Evolutionary conservation across 2,113 vertebrate genomes (phyloP).

Genomic region (Onychostoma macrolepis): DNA sequence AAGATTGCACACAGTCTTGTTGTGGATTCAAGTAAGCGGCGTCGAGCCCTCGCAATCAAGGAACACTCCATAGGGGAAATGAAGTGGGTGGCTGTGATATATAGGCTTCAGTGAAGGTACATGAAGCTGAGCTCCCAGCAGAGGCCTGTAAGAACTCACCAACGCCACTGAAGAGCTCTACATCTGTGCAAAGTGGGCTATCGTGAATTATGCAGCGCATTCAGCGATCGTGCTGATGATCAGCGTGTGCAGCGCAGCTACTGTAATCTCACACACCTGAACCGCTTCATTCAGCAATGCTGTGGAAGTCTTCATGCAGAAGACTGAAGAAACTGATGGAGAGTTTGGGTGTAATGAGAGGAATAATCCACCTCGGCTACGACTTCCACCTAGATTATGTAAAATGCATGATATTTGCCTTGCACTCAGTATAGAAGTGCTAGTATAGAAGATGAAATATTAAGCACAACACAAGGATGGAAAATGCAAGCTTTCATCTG

Average conservation of each 20-base stretch:
- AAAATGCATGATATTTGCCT: background rate
- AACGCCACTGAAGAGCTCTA: background rate
- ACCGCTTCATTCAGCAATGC: background rate
- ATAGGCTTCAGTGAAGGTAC: background rate
- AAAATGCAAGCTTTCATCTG: background rate
- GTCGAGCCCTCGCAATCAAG: background rate
- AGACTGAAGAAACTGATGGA: background rate
- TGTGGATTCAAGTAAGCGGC: background rate
- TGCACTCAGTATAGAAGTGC: background rate
- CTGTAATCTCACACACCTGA: constrained; percentile 16
- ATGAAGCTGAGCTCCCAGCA: background rate
- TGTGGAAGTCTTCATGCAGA: background rate
- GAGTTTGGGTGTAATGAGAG: background rate
- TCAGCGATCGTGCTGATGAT: background rate
- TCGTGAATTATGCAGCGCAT: constrained; percentile 5
- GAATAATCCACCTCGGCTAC: background rate
- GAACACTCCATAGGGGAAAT: background rate
- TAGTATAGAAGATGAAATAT: background rate
- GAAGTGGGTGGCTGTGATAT: background rate
- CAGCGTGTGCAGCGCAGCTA: background rate
- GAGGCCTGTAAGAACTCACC: constrained; percentile 6
- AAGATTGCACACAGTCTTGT: background rate
- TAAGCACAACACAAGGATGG: background rate
- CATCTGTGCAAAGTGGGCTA: constrained; percentile 7
- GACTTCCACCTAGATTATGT: background rate